Percentiles rank a stretch among this genome's conserved stretches.
Conservation (phyloP, 2,113 vertebrate genomes). For the Alces alces region DNA sequence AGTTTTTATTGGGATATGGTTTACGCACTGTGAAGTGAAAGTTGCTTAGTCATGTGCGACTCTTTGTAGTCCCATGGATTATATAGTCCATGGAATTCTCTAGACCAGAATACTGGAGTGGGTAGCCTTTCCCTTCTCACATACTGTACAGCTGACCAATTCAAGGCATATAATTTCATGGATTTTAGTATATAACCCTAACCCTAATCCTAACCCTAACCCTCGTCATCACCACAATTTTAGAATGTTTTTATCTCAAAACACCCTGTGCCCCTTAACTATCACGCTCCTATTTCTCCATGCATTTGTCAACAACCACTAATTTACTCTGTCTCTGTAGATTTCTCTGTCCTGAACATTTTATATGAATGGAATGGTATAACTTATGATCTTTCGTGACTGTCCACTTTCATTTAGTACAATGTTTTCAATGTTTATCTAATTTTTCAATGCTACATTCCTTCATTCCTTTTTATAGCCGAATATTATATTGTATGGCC, state of each 20-base stretch:
- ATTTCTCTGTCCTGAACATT: neutral
- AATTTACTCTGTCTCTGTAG: neutral
- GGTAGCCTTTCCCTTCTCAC: neutral
- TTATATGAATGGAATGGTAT: neutral
- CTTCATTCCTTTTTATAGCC: neutral
- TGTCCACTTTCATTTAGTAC: neutral
- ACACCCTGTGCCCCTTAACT: neutral
- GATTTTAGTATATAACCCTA: neutral
- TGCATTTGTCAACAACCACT: neutral
- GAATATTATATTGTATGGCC: neutral
- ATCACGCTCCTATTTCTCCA: neutral
- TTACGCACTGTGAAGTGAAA: neutral
- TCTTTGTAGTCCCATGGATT: neutral
- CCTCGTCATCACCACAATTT: neutral
- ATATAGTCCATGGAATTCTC: neutral
- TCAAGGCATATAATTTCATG: neutral
- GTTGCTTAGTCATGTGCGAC: accelerated
- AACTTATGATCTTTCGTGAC: neutral
- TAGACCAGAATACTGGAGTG: neutral
- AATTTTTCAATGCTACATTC: neutral
- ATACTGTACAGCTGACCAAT: neutral
- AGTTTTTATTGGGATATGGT: neutral
- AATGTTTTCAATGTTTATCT: neutral
- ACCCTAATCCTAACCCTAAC: neutral
- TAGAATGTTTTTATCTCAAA: neutral